A percentile compares a stretch with the other conserved stretches of the same genome.
Conservation (phyloP, 2,888 invertebrate genomes). For the Phania funesta region DNA sequence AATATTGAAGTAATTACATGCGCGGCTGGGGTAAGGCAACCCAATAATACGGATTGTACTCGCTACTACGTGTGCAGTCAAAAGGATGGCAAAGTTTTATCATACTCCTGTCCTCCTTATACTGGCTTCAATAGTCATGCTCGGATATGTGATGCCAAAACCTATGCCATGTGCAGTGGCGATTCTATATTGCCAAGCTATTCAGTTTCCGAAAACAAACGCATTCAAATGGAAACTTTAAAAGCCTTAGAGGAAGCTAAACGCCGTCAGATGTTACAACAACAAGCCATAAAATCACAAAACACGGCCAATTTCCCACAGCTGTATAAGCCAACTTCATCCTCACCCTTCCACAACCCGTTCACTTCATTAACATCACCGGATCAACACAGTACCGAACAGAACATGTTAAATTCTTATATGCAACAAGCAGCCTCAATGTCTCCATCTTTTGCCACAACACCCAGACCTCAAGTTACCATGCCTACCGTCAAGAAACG, state of each 20-base stretch:
- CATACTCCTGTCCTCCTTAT: conserved; percentile 81
- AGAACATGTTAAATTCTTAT: conserved; percentile 70
- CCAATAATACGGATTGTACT: conserved; percentile 81
- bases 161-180: conserved; percentile 78
- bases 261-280: conserved; percentile 58
- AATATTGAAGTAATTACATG: conserved; percentile 80
- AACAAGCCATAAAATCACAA: conserved; percentile 74
- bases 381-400: conserved; percentile 66
- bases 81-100: conserved; percentile 78
- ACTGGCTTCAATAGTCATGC: conserved; percentile 81
- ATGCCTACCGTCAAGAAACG: conserved; percentile 72
- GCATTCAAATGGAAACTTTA: conserved; percentile 76
- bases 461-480: conserved; percentile 41
- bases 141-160: conserved; percentile 80
- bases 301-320: conserved; percentile 75
- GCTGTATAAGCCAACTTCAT: conserved; percentile 64
- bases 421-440: conserved; percentile 68
- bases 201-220: conserved; percentile 74
- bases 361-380: conserved; percentile 46
- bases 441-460: conserved; percentile 47
- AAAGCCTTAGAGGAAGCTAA: conserved; percentile 77
- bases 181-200: conserved; percentile 71
- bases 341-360: conserved; percentile 1
- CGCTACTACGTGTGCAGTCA: conserved; percentile 81
- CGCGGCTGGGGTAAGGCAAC: conserved; percentile 79